Conservation (phyloP, 2,888 invertebrate species). For the Eupeodes luniger region DNA sequence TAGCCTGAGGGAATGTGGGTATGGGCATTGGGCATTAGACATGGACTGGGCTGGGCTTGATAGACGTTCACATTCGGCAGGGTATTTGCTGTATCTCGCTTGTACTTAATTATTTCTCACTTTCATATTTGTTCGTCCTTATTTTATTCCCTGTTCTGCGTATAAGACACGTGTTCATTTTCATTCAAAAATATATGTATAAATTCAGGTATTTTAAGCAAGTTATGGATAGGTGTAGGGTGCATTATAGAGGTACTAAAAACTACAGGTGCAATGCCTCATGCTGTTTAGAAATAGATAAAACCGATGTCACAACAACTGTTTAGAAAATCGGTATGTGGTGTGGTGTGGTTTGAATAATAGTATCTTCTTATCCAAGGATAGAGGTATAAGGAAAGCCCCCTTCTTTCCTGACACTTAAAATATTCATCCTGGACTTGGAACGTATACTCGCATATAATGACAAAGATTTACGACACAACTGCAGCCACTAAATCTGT, state of each 20-base stretch:
- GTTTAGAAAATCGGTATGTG: slow-evolving; percentile 24
- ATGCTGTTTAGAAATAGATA: slow-evolving; percentile 47
- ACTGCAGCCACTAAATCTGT: slow-evolving; percentile 75
- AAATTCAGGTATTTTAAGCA: slow-evolving; percentile 35
- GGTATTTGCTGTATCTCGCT: slow-evolving; percentile 19
- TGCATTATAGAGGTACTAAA: neutral
- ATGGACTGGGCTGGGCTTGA: neutral
- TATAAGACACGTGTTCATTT: slow-evolving; percentile 11
- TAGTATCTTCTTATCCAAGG: slow-evolving; percentile 56
- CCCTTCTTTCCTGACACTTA: slow-evolving; percentile 33
- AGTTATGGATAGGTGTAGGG: too few species aligned
- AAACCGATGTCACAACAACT: slow-evolving; percentile 50
- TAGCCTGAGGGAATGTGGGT: slow-evolving; percentile 44
- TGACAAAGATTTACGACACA: slow-evolving; percentile 74
- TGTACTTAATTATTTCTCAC: slow-evolving; percentile 64
- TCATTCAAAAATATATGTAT: neutral
- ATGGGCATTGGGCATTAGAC: neutral
- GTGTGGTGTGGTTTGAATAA: slow-evolving; percentile 9
- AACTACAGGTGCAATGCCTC: slow-evolving; percentile 60
- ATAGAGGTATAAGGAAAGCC: neutral
- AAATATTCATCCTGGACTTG: slow-evolving; percentile 59
- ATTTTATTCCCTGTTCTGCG: neutral
- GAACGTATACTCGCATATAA: slow-evolving; percentile 49
- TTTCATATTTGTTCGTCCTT: slow-evolving; percentile 26
- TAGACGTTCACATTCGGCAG: slow-evolving; percentile 28